Evolutionary conservation across 1,140 invertebrate species (phyloP).

Genomic region (Halictus rubicundus): DNA sequence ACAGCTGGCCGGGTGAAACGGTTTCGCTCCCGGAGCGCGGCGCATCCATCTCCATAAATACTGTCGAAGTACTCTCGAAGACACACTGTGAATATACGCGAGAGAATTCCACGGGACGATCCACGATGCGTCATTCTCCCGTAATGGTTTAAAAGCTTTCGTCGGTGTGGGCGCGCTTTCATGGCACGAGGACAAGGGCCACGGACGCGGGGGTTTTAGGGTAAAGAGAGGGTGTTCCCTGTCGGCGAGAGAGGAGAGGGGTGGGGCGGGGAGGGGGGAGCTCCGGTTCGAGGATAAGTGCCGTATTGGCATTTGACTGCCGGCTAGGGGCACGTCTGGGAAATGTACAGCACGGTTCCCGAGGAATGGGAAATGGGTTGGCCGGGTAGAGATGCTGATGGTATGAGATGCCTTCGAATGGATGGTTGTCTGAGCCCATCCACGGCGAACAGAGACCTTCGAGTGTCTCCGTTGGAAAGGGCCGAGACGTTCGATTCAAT

Average conservation of each 20-base stretch:
- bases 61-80: conserved; percentile 53
- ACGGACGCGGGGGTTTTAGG: no score
- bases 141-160: conserved; percentile 70
- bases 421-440: conserved; percentile 67
- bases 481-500: conserved; percentile 62
- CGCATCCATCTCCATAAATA: conserved; percentile 63
- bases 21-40: conserved; percentile 26
- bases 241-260: no score
- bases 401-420: conserved; percentile 63
- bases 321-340: conserved; percentile 62
- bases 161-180: conserved; percentile 17
- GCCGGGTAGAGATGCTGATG: conserved; percentile 57
- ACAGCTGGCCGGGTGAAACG: neutral
- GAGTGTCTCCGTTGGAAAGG: conserved; percentile 57
- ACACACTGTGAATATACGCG: conserved; percentile 48
- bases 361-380: conserved; percentile 66
- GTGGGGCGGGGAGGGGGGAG: neutral
- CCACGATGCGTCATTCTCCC: conserved; percentile 62
- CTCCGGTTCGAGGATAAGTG: conserved; percentile 59
- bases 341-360: conserved; percentile 59
- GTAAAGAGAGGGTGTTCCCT: no score
- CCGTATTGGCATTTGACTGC: conserved; percentile 69
- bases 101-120: conserved; percentile 56
- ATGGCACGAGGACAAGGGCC: neutral
- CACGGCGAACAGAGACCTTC: conserved; percentile 35